These are phyloP conservation scores for Notodonta ziczac DNA, from an alignment of 2,888 invertebrate species.

Conservation along the genomic window DNA sequence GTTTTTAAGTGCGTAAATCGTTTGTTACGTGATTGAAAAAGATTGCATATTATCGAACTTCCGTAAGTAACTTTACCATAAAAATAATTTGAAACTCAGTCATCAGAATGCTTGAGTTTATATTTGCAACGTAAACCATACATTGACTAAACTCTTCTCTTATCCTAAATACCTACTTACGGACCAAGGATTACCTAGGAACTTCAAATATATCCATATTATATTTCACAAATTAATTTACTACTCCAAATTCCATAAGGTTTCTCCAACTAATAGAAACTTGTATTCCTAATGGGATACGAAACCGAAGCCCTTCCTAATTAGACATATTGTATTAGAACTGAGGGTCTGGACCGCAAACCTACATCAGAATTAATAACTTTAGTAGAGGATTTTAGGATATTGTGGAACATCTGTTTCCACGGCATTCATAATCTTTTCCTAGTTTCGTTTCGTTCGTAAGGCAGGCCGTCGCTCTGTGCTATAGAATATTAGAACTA, in stretches of 20 bases:
- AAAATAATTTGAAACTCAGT: no score
- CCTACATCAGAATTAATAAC: constrained; percentile 2
- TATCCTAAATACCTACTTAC: no score
- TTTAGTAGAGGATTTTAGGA: not conserved
- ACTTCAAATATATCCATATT: not conserved
- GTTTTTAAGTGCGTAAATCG: constrained; percentile 44
- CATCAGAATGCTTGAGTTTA: no score
- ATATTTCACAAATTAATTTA: not conserved
- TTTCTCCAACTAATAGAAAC: not conserved
- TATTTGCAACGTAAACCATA: no score
- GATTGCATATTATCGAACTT: no score
- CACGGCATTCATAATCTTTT: no score
- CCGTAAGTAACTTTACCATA: no score
- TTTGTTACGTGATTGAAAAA: constrained; percentile 11
- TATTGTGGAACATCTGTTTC: not conserved
- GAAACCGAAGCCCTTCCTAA: constrained; percentile 3
- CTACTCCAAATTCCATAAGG: constrained; percentile 1
- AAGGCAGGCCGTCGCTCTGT: no score
- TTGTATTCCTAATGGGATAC: constrained; percentile 6
- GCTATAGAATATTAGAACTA: no score
- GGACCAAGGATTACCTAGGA: not conserved
- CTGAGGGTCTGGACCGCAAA: not conserved
- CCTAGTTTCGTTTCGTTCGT: no score
- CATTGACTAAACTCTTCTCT: no score
- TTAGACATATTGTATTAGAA: constrained; percentile 4